Evolutionary conservation across 1,140 invertebrate genomes (phyloP), one percentile per base, ranked within the genome.

Genomic region (Drosophila melanica): DNA sequence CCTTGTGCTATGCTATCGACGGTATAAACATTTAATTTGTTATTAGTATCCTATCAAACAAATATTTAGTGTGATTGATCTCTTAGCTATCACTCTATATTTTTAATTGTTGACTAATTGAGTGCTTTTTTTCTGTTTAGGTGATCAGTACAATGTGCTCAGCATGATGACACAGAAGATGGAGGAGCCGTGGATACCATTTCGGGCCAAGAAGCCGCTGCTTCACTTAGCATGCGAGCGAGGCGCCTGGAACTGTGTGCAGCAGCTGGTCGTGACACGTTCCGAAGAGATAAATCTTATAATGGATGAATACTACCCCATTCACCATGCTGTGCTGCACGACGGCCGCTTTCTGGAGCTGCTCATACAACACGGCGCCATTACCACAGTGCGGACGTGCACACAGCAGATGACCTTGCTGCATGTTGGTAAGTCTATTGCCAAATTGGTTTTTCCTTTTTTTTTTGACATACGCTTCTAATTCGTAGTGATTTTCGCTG

Each of bases 251-350:
- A 93, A 94, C 60, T 96, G 95, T 91, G 95, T 95, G 0, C 94
- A 95, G 79, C 95, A 94, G 91, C 90, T 96, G 33, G 94, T 93
- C 8, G 92, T 93, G 11, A 94, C 95, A 51, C 92, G 95, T 41
- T 94, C 94, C 27, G 95, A 96, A 73, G 95, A 96, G 91, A 95
- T 96, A 11, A 95, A 96, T 89, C 93, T 95, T 48, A 94, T 95
- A 51, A 95, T 95, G 92, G 95, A 96, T 84, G 95, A 96, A 92
- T 96, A 95, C 89, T 96, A 95, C 92, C 95, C 95, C 6, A 95
- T 96, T 55, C 95, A 96, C 87, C 95, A 96, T 79, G 95, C 95
- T 2, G 94, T 94, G 6, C 92, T 95, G 27, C 95, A 95, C 79
- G 94, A 95, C 70, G 93, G 94, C 35, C 94, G 94, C 70, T 95